Conservation (phyloP, 1,140 invertebrate species). For the Brachionus rotundiformis region DNA sequence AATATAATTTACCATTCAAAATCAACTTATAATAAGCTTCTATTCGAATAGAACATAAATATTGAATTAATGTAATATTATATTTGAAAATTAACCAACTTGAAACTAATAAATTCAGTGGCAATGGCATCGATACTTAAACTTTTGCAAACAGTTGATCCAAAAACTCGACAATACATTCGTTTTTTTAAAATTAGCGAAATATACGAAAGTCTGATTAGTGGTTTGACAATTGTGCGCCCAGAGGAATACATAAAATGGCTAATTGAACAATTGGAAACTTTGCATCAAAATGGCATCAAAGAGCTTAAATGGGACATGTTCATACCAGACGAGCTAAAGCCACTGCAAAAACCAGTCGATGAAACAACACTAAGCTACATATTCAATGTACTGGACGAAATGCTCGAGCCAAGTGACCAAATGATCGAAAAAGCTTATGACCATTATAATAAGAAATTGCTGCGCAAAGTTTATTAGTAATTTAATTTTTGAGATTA, state of each 20-base stretch:
- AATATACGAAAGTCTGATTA: constrained; percentile 48
- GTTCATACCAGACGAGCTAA: constrained; percentile 60
- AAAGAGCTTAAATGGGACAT: constrained; percentile 55
- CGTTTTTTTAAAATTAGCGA: constrained; percentile 49
- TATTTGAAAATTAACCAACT: not conserved
- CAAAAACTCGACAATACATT: constrained; percentile 49
- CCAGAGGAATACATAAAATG: constrained; percentile 35
- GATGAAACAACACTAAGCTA: constrained; percentile 49
- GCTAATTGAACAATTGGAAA: constrained; percentile 45
- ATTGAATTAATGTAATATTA: constrained; percentile 14
- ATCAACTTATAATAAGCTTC: constrained; percentile 4
- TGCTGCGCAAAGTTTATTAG: constrained; percentile 59
- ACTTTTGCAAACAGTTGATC: constrained; percentile 44
- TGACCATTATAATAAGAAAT: constrained; percentile 58
- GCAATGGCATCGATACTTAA: constrained; percentile 49
- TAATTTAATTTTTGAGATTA: too few relatives aligned
- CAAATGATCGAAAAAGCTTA: constrained; percentile 60
- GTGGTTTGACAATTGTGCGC: constrained; percentile 34
- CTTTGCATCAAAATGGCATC: not conserved
- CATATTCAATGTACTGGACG: constrained; percentile 43
- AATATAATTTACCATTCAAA: not conserved
- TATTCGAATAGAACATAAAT: not conserved
- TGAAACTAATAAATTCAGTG: not conserved
- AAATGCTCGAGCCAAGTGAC: constrained; percentile 55
- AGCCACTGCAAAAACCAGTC: constrained; percentile 54